Base-by-base conservation (phyloP, 2,888 invertebrate species). In the Melinopterus prodromus region DNA sequence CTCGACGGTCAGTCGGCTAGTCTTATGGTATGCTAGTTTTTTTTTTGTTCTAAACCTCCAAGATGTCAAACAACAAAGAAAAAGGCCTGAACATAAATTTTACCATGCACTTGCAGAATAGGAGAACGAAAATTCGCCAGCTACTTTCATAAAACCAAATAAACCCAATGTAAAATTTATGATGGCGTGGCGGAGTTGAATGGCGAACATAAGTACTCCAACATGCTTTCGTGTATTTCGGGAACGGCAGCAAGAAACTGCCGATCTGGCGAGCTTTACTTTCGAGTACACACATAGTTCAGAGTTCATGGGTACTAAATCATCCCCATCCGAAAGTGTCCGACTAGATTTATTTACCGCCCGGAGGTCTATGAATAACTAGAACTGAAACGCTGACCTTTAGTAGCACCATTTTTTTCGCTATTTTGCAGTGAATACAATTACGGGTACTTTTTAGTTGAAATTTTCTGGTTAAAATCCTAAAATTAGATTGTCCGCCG, bases 271-370 rank as follows among this genome's bases (percentile, higher is more conserved):
- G 12, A 2, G 53, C 53, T 12, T 53, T 53, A 53, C 53, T 53
- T 53, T 53, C 53, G 53, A 53, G 53, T 53, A 53, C 53, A 53
- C 53, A 53, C 53, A 53, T 53, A 53, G 53, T 53, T 53, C 53
- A 53, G 9, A 53, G 53, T 53, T 53, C 53, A 53, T 12, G 9
- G 9, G 9, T 4, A 53, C 53, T 53, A 53, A 9, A 53, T 53
- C 53, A 53, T 53, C 53, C 53, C 53, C 53, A 53, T 53, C 53
- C 53, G 53, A 53, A 53, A 53, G 53, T 53, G 53, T 53, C 53
- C 5, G 12, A 53, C 53, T 9, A 53, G 53, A 53, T 53, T 53
- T 53, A 53, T 53, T 53, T 53, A 53, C 53, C 53, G 26, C 53
- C 12, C 5, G 53, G 9, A 53, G 53, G 53, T 12, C 53, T 12